Base-by-base conservation (phyloP, 2,113 vertebrate species). In the Caretta caretta region DNA sequence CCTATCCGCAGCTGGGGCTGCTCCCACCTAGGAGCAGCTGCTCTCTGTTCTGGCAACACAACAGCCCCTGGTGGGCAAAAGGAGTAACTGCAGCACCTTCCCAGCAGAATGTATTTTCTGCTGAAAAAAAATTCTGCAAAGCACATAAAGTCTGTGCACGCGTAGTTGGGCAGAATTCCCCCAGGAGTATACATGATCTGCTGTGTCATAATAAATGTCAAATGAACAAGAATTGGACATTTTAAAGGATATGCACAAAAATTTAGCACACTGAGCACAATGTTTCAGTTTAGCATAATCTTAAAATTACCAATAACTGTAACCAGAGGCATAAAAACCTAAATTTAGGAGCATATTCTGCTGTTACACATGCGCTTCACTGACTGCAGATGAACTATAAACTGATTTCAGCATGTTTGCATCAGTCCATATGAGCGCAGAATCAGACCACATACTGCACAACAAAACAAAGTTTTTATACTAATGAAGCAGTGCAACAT, bases 181-280 rank as follows among this genome's bases (percentile, higher is more conserved):
- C 48, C 12, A 91, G 51, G 86, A 1, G 0, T 24, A 84, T 1
- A 0, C 38, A 16, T 22, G 0, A 80, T 3, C 42, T 59, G 38
- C 1, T 59, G 84, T 81, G 78, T 50, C 38, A 57, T 78, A 78
- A 69, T 19, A 2, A 2, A 1, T 38, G 59, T 7, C 24, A 8
- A 49, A n/a, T 1, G 16, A 94, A 53, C 54, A 62, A 62, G 50
- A 13, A 17, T 22, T 46, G 48, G 42, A 19, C 8, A 35, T 65
- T 10, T 16, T 57, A 46, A 87, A 94, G 91, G 86, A 75, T 83
- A 93, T 93, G 93, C 89, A 92, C 83, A 94, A 87, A 90, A 57
- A 86, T 93, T 81, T 14, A 94, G 56, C n/a, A 81, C 83, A 80
- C 49, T 50, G n/a, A 80, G 84, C 69, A 91, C 82, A 89, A 19